A percentile compares a stretch with the other conserved stretches of the same genome.
Conservation (phyloP, 2,888 invertebrate genomes). For the Lumbricus terrestris region DNA sequence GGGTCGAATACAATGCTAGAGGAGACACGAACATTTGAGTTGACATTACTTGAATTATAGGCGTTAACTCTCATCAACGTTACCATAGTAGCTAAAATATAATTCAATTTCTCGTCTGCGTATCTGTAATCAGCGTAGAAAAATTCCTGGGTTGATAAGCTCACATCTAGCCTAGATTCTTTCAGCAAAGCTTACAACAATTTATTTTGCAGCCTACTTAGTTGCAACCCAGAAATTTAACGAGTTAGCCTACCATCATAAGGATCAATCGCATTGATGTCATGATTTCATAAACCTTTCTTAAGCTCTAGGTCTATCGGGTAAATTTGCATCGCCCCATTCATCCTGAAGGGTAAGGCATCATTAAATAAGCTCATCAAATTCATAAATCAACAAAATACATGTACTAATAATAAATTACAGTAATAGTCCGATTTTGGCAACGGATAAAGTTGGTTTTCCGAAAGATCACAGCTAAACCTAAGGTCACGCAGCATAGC, state of each 20-base stretch:
- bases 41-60: neutral
- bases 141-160: neutral
- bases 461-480: neutral
- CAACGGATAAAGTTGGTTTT: neutral
- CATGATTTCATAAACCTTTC: too few relatives aligned
- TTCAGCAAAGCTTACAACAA: neutral
- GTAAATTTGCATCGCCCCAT: neutral
- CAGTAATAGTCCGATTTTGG: neutral
- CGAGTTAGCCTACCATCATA: neutral
- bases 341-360: neutral
- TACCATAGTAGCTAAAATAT: neutral
- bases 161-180: neutral
- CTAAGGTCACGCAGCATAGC: neutral
- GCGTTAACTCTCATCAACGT: neutral
- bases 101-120: neutral
- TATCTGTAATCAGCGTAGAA: neutral
- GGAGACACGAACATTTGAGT: neutral
- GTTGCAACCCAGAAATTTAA: neutral
- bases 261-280: neutral
- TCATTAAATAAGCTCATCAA: neutral
- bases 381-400: neutral
- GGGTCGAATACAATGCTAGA: neutral
- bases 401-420: neutral
- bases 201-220: neutral
- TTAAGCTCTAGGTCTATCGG: neutral